Evolutionary conservation across 2,113 vertebrate species (phyloP).

Genomic region (Phainopepla nitens): DNA sequence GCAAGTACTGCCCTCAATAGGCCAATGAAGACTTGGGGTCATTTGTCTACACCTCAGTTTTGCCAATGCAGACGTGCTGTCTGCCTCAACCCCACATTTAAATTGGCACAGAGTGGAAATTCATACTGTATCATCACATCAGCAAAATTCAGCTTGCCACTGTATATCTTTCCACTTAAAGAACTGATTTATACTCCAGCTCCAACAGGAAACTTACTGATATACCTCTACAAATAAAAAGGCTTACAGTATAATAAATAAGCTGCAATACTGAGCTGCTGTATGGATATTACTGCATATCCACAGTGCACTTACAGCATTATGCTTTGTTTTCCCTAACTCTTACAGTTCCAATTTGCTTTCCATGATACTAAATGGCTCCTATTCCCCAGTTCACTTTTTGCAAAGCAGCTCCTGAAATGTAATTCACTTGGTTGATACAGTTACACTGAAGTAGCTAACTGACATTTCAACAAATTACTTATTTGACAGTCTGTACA

Average conservation of each 20-base stretch:
- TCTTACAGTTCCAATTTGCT: not conserved
- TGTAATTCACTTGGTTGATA: not conserved
- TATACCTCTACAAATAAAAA: not conserved
- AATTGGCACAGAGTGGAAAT: not conserved
- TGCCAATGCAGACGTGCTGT: not conserved
- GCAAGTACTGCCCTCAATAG: constrained; percentile 5
- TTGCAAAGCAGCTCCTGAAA: not conserved
- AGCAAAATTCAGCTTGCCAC: not conserved
- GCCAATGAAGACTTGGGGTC: not conserved
- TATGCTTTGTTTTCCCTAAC: not conserved
- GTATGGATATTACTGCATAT: not conserved
- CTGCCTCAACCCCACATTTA: not conserved
- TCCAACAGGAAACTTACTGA: not conserved
- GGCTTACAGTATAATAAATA: not conserved
- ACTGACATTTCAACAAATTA: not conserved
- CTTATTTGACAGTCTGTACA: not conserved
- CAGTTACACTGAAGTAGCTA: not conserved
- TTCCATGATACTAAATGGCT: not conserved
- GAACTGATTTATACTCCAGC: not conserved
- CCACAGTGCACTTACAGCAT: not conserved
- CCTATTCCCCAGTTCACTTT: not conserved
- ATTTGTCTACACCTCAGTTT: not conserved
- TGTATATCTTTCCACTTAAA: not conserved
- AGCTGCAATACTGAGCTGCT: not conserved
- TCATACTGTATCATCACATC: not conserved